Evolutionary conservation across 2,113 vertebrate species (phyloP).

Genomic region (Potamarius usumacintae): DNA sequence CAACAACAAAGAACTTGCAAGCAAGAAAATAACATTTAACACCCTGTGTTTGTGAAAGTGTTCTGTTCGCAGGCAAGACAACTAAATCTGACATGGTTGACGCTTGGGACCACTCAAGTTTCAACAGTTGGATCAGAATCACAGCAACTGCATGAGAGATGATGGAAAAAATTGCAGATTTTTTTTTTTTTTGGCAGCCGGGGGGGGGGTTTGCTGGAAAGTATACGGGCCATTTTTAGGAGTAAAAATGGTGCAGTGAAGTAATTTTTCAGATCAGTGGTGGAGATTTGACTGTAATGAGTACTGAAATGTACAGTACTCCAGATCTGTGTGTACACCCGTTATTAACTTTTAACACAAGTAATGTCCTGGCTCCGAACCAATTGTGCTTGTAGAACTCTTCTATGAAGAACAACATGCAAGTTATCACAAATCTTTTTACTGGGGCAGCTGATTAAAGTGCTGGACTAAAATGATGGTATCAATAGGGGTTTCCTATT

Average conservation of each 20-base stretch:
- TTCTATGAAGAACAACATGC: not conserved
- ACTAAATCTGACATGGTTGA: not conserved
- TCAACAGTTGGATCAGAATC: not conserved
- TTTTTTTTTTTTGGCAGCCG: no score
- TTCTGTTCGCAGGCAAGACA: not conserved
- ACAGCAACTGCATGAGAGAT: not conserved
- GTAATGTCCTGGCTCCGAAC: not conserved
- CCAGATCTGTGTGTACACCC: not conserved
- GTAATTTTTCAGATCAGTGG: not conserved
- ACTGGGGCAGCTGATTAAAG: not conserved
- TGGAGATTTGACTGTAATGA: not conserved
- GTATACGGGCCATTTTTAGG: not conserved
- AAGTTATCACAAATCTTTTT: not conserved
- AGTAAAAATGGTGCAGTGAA: not conserved
- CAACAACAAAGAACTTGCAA: conserved; percentile 18
- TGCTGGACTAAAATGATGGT: not conserved
- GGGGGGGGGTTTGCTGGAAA: no score
- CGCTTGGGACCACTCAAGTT: not conserved
- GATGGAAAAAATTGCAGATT: no score
- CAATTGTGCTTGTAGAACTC: conserved; percentile 10
- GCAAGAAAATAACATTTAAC: not conserved
- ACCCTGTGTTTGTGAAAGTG: not conserved
- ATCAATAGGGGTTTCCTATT: not conserved
- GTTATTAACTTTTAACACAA: not conserved
- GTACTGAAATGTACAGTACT: not conserved